Conservation (phyloP, 1,140 invertebrate species). For the Aphelenchoides avenae region DNA sequence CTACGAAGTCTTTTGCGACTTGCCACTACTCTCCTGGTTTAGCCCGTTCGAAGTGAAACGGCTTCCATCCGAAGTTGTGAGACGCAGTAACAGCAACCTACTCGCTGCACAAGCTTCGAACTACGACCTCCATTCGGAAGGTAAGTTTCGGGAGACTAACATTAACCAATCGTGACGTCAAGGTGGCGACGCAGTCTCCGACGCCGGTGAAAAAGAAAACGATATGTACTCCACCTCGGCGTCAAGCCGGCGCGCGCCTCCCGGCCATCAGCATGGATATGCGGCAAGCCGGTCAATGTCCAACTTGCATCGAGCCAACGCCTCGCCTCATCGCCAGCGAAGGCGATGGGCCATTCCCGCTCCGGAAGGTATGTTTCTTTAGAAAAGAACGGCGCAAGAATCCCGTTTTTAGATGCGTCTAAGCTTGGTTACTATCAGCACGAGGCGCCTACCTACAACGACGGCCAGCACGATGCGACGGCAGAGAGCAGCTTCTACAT, state of each 20-base stretch:
- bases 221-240: too few relatives aligned
- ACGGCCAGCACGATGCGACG: background rate
- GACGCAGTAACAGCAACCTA: conserved; percentile 24
- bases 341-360: conserved; percentile 26
- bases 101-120: conserved; percentile 18
- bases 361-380: background rate
- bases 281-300: conserved; percentile 40
- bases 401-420: background rate
- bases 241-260: too few relatives aligned
- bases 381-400: background rate
- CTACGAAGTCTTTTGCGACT: too few relatives aligned
- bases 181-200: too few relatives aligned
- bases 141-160: too few relatives aligned
- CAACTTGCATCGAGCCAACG: conserved; percentile 29
- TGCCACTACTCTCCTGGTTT: conserved; percentile 23
- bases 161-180: too few relatives aligned
- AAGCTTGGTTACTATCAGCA: too few relatives aligned
- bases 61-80: conserved; percentile 15
- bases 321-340: conserved; percentile 15
- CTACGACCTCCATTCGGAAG: conserved; percentile 21
- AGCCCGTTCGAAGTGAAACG: conserved; percentile 22
- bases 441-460: background rate
- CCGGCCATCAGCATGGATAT: too few relatives aligned
- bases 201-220: too few relatives aligned
- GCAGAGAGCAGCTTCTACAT: background rate